Evolutionary conservation across 1,140 invertebrate genomes (phyloP).

Genomic region (Drosophila punjabiensis): DNA sequence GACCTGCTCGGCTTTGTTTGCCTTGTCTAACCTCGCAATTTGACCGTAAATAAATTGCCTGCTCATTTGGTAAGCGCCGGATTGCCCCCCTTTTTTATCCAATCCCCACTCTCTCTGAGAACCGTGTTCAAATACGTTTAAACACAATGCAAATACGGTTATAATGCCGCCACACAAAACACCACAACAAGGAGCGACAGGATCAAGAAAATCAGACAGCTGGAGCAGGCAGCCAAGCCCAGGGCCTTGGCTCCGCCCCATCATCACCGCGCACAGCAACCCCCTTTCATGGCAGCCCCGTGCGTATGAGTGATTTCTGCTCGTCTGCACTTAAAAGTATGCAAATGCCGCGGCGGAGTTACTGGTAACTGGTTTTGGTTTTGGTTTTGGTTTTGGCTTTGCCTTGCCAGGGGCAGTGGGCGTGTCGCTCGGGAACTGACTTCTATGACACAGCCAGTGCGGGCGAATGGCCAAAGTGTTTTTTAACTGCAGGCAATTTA

Average conservation of each 20-base stretch:
- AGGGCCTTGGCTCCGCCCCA: constrained; percentile 61
- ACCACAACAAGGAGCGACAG: constrained; percentile 48
- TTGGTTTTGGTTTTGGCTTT: background rate
- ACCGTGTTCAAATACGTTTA: constrained; percentile 79
- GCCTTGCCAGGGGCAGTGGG: constrained; percentile 24
- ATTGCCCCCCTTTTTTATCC: constrained; percentile 10
- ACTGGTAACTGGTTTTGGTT: constrained; percentile 14
- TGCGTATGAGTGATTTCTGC: constrained; percentile 82
- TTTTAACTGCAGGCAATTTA: constrained; percentile 83
- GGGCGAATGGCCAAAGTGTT: constrained; percentile 64
- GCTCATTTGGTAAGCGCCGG: constrained; percentile 72
- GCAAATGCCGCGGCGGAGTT: constrained; percentile 68
- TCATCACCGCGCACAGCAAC: constrained; percentile 6
- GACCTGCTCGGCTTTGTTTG: constrained; percentile 67
- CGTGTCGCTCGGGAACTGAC: constrained; percentile 59
- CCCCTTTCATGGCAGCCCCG: constrained; percentile 47
- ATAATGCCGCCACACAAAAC: constrained; percentile 64
- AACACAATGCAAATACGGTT: constrained; percentile 84
- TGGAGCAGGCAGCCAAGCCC: constrained; percentile 44
- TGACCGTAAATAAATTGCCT: constrained; percentile 84
- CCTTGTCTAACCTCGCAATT: constrained; percentile 80
- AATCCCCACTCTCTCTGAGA: constrained; percentile 31
- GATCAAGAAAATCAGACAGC: constrained; percentile 67
- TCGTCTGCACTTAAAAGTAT: constrained; percentile 79
- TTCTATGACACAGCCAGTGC: constrained; percentile 63